Evolutionary conservation across 2,797 vertebrate species (phyloP).

Genomic region (Cheirogaleus major): DNA sequence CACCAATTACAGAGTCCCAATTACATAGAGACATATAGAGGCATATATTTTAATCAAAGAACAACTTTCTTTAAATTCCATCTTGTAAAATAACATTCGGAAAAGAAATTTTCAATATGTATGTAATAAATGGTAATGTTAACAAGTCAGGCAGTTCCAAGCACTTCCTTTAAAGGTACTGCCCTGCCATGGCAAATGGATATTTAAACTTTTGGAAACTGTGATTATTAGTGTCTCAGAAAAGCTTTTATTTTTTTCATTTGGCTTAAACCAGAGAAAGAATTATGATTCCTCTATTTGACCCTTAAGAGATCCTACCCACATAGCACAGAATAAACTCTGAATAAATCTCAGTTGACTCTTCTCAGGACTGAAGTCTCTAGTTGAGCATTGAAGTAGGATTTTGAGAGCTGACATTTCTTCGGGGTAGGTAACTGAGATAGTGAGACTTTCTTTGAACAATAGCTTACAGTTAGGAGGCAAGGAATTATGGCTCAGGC

Average conservation of each 20-base stretch:
- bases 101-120: background rate
- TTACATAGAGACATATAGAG: background rate
- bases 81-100: conserved; percentile 4
- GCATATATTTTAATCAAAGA: background rate
- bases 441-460: background rate
- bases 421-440: background rate
- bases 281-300: background rate
- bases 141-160: background rate
- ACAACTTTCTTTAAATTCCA: background rate
- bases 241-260: background rate
- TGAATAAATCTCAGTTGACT: background rate
- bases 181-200: background rate
- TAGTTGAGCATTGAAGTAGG: background rate
- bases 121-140: background rate
- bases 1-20: background rate
- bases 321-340: background rate
- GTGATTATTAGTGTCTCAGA: background rate
- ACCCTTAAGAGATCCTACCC: background rate
- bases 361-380: background rate
- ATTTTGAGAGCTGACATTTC: background rate
- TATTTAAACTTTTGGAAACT: no score
- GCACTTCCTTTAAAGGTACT: background rate
- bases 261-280: conserved; percentile 11
- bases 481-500: background rate
- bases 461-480: background rate